phyloP scores from a whole-genome alignment of 2,113 vertebrate species.

The Enhydra lutris region DNA sequence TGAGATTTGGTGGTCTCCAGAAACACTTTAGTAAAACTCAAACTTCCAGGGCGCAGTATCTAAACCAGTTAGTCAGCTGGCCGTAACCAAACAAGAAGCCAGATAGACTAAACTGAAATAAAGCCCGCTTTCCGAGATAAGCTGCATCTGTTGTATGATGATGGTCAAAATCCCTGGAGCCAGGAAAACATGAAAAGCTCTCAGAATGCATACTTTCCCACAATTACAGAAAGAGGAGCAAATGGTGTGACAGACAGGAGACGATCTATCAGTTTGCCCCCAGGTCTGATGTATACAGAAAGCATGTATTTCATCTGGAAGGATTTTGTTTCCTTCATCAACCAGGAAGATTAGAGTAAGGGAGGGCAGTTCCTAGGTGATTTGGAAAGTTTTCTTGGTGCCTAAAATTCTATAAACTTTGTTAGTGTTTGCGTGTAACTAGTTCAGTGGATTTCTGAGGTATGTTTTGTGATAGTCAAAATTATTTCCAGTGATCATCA shows the following conservation, averaged over 20 bases:
- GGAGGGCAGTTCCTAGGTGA: neutral
- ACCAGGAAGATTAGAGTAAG: neutral
- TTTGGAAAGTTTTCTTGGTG: neutral
- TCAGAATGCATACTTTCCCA: slow-evolving; percentile 1
- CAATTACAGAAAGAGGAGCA: neutral
- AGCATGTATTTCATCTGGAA: neutral
- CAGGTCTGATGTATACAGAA: neutral
- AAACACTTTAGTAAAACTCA: slow-evolving; percentile 66
- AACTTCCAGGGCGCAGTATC: slow-evolving; percentile 43
- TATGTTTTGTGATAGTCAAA: neutral
- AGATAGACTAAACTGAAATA: slow-evolving; percentile 73
- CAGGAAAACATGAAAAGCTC: slow-evolving; percentile 31
- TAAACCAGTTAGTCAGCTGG: slow-evolving; percentile 68
- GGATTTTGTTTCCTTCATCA: neutral
- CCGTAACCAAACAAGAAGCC: slow-evolving; percentile 67
- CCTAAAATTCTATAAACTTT: neutral
- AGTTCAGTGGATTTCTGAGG: neutral
- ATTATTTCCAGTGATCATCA: neutral
- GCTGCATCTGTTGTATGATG: neutral
- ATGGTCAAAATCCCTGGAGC: slow-evolving; percentile 10
- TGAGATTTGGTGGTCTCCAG: slow-evolving; percentile 65
- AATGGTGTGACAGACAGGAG: neutral
- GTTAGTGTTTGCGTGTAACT: neutral
- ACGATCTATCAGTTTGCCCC: neutral
- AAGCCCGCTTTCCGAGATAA: slow-evolving; percentile 56